A percentile compares a stretch with the other conserved stretches of the same genome.
Evolutionary conservation across 2,888 invertebrate species (phyloP).

Genomic region (Oxystoma pomonae): DNA sequence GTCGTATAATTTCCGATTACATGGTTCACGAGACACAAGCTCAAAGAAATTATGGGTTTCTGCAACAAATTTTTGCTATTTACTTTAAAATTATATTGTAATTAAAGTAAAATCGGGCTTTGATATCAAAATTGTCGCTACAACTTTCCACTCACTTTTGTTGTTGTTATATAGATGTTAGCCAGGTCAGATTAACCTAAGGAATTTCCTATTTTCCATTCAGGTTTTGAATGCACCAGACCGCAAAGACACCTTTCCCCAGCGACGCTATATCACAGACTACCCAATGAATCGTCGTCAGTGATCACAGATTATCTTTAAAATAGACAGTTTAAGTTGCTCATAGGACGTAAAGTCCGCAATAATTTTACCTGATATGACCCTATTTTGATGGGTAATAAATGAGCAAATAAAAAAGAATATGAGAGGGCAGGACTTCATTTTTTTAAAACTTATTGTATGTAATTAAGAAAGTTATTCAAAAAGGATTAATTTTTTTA

Average conservation of each 20-base stretch:
- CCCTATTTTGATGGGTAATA: too few relatives aligned
- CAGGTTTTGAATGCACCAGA: not conserved
- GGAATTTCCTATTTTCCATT: not conserved
- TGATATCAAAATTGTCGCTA: not conserved
- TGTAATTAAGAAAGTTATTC: too few relatives aligned
- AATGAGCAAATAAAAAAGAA: too few relatives aligned
- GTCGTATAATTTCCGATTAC: not conserved
- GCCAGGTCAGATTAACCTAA: not conserved
- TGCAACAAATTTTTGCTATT: not conserved
- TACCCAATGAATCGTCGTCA: too few relatives aligned
- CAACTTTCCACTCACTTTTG: not conserved
- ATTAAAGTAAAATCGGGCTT: not conserved
- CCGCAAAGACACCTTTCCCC: not conserved
- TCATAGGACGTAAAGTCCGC: too few relatives aligned
- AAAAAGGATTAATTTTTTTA: too few relatives aligned
- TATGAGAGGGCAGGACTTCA: too few relatives aligned
- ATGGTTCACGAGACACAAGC: not conserved
- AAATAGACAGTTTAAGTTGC: too few relatives aligned
- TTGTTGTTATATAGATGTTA: constrained; percentile 4
- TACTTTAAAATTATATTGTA: not conserved
- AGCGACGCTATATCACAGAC: too few relatives aligned
- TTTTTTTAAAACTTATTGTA: too few relatives aligned
- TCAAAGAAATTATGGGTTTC: not conserved
- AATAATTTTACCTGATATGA: too few relatives aligned
- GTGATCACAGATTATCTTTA: too few relatives aligned